Conservation (phyloP, 2,888 invertebrate genomes). For the Rhogogaster chlorosoma region DNA sequence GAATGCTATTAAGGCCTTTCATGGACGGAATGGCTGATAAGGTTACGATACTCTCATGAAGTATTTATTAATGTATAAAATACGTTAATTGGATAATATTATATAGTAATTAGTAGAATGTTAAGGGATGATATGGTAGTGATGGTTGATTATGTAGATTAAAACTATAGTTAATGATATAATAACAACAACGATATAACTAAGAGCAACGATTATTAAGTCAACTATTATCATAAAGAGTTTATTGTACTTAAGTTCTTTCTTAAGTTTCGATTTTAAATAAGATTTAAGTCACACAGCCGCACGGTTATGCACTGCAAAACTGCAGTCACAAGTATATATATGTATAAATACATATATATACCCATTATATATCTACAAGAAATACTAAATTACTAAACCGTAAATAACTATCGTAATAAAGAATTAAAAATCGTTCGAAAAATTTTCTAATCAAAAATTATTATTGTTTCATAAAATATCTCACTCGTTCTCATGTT, state of each 20-base stretch:
- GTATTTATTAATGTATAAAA: not conserved
- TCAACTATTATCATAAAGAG: not conserved
- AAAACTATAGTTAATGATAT: not conserved
- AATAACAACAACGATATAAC: slow-evolving; percentile 1
- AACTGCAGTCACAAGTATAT: slow-evolving; percentile 25
- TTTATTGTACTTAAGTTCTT: slow-evolving; percentile 16
- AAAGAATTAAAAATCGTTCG: not conserved
- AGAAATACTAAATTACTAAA: not conserved
- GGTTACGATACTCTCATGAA: slow-evolving; percentile 55
- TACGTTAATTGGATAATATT: not conserved
- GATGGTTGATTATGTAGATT: not conserved
- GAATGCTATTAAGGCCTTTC: slow-evolving; percentile 72
- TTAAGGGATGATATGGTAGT: not conserved
- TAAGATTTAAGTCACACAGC: slow-evolving; percentile 70
- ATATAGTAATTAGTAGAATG: not conserved
- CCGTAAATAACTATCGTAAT: not conserved
- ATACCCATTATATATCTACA: not conserved
- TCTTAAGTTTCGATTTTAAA: slow-evolving; percentile 10
- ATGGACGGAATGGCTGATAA: slow-evolving; percentile 76
- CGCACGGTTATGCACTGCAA: slow-evolving; percentile 65
- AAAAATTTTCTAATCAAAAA: not conserved
- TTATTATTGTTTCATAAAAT: not conserved
- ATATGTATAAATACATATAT: not conserved
- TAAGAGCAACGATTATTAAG: not conserved
- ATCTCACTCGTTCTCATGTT: slow-evolving; percentile 20